Conservation (phyloP, 2,113 vertebrate species). For the Anarrhichthys ocellatus region DNA sequence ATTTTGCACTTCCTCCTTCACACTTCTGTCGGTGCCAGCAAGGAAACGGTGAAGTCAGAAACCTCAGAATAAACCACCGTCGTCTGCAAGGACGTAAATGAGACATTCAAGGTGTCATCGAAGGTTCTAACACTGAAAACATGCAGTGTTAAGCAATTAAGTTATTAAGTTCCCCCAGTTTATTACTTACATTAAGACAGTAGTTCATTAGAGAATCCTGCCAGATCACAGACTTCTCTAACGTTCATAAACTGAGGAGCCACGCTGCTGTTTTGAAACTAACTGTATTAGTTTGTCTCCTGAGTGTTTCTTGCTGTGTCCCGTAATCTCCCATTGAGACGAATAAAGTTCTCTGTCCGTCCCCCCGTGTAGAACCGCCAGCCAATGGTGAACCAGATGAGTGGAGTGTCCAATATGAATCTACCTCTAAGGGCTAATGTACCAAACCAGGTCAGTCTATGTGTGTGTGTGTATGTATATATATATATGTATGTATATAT, state of each 20-base stretch:
- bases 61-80: too few relatives aligned
- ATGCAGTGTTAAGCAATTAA: too few relatives aligned
- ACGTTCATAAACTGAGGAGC: not conserved
- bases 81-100: too few relatives aligned
- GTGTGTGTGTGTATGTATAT: not conserved
- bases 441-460: constrained; percentile 89
- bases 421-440: constrained; percentile 94
- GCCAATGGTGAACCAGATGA: constrained; percentile 94
- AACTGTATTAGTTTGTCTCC: not conserved
- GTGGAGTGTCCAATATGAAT: constrained; percentile 93
- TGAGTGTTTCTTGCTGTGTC: not conserved
- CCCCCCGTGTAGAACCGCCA: constrained; percentile 89
- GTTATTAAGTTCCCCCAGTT: too few relatives aligned
- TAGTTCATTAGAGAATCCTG: too few relatives aligned
- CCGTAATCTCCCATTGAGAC: not conserved
- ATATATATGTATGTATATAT: too few relatives aligned
- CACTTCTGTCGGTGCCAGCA: too few relatives aligned
- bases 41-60: too few relatives aligned
- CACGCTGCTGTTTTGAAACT: not conserved
- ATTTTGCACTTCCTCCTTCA: not conserved
- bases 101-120: too few relatives aligned
- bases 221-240: too few relatives aligned
- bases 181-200: too few relatives aligned
- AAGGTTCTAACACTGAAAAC: too few relatives aligned
- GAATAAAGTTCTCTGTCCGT: not conserved